Conservation (phyloP, 2,797 vertebrate genomes). For the Mus minutoides region DNA sequence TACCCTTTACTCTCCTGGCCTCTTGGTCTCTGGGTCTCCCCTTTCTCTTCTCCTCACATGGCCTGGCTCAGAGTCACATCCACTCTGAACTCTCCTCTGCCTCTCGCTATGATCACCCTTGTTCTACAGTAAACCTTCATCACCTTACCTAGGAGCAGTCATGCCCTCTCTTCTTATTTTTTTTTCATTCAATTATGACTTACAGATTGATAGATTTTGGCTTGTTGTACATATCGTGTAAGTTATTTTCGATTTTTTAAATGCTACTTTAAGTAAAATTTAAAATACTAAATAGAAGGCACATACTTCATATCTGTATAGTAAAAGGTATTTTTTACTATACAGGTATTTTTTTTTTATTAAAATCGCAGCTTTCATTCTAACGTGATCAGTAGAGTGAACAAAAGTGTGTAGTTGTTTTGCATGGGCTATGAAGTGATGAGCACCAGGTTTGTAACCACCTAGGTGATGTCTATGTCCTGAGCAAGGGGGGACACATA, state of each 20-base stretch:
- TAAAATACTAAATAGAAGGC: not conserved
- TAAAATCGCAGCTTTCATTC: conserved; percentile 53
- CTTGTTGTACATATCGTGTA: conserved; percentile 50
- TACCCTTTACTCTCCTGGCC: not conserved
- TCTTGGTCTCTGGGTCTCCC: not conserved
- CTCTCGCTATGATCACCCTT: not conserved
- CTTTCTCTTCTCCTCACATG: not conserved
- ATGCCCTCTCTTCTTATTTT: not conserved
- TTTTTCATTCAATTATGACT: not conserved
- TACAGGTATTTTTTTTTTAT: conserved; percentile 49
- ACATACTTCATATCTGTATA: conserved; percentile 12
- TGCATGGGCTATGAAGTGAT: not conserved
- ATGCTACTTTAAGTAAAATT: conserved; percentile 49
- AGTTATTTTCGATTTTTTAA: conserved; percentile 52
- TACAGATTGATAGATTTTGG: conserved; percentile 24
- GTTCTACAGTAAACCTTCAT: not conserved
- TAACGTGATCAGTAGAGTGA: conserved; percentile 5
- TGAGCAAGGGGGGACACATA: not conserved
- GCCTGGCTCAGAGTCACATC: too few species aligned
- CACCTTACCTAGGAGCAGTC: not conserved
- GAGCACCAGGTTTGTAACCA: not conserved
- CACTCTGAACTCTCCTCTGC: not conserved
- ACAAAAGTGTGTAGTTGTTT: conserved; percentile 35
- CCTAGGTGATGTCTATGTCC: conserved; percentile 45
- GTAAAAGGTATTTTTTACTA: too few species aligned